Evolutionary conservation across 2,113 vertebrate genomes (phyloP), one percentile per base, ranked within the genome.

Genomic region (Solea solea): DNA sequence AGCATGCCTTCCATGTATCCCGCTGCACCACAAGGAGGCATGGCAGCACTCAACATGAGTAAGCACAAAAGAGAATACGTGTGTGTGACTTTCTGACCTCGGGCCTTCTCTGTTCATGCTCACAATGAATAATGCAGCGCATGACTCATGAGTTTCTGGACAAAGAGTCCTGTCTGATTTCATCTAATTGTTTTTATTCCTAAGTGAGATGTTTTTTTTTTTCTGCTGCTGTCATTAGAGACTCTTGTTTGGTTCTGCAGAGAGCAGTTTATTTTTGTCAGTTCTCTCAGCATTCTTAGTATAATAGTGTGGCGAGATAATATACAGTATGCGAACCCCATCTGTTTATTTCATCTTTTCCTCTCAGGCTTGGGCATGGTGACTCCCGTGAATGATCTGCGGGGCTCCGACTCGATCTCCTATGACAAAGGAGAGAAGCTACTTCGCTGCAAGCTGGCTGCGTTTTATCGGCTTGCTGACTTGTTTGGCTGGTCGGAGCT

Each of bases 11-110:
- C 94, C 9, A 96, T 98, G 86, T 99, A 96, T 83, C 98, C 98
- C 0, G 95, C 97, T 5, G 95, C 95, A 10, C 97, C 98, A 0
- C 97, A 99, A 59, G 97, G 97, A 0, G 98, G 97, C 62, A 98
- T 99, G 97, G 96, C 97, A 0, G 96, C 97, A 0, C 91, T 99
- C 55, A 99, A 97, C 90, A 98, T 99, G 95, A 99, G 98, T 99
- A 90, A 97, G 97, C 93, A 59, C 21, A 75, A 42, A 71, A 9
- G 41, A 57, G 27, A 50, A 15, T 53, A 9, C 49, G 9, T 72
- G 34, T 49, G 44, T 75, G 61, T 2, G 52, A 72, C 69, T 67
- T 72, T 76, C 64, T 80, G 74, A 76, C 69, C 57, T 21, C 48
- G 13, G 25, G 8, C 7, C 6, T 28, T 51, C 41, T 27, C 11